Percentiles rank a stretch among this genome's conserved stretches.
Evolutionary conservation across 2,888 invertebrate genomes (phyloP).

Genomic region (Hyalella azteca): DNA sequence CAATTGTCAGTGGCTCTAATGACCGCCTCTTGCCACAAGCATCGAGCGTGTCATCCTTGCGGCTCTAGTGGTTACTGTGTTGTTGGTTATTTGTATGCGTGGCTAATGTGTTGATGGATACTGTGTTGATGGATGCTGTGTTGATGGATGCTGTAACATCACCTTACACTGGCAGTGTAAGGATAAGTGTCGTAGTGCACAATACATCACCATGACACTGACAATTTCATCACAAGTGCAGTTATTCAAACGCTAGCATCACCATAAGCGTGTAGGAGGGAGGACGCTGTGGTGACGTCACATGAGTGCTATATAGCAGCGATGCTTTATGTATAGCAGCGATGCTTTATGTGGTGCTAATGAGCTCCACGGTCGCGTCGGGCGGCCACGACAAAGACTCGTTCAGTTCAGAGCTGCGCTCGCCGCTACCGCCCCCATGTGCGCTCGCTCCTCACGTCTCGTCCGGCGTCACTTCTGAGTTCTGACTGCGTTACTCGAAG

Average conservation of each 20-base stretch:
- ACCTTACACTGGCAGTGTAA: too few species aligned
- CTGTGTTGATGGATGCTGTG: too few species aligned
- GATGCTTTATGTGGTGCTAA: slow-evolving; percentile 9
- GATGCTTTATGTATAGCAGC: not conserved
- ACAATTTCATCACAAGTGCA: too few species aligned
- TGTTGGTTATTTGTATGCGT: not conserved
- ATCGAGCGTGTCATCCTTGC: not conserved
- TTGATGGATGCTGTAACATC: not conserved
- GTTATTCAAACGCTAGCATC: not conserved
- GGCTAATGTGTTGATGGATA: too few species aligned
- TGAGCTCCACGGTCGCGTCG: slow-evolving; percentile 2
- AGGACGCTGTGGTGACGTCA: not conserved
- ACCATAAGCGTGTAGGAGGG: not conserved
- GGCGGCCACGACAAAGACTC: too few species aligned
- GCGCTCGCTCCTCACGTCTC: too few species aligned
- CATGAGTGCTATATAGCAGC: too few species aligned
- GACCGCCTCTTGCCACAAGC: not conserved
- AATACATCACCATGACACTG: too few species aligned
- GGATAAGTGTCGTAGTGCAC: too few species aligned
- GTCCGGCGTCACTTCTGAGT: too few species aligned
- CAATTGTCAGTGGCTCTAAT: not conserved
- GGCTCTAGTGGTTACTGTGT: not conserved
- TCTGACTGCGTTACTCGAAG: too few species aligned
- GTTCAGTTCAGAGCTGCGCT: too few species aligned
- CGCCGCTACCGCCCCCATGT: not conserved